Percentiles rank a stretch among this genome's conserved stretches.
phyloP scores from a whole-genome alignment of 2,797 vertebrate species.

The Sciurus carolinensis region DNA sequence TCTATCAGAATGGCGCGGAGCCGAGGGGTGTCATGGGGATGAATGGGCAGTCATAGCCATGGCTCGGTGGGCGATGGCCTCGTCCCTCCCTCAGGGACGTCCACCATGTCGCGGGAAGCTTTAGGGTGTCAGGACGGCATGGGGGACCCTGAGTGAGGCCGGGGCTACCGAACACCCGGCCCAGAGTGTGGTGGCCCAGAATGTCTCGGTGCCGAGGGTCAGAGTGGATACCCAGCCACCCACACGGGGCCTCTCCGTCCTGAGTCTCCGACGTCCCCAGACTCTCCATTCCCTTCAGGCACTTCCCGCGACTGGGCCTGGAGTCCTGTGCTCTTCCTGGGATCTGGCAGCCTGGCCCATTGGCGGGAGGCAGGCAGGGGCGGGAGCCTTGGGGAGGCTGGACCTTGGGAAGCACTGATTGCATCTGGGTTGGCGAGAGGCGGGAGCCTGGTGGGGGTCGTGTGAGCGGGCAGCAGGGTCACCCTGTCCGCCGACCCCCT shows the following conservation, averaged over 20 bases:
- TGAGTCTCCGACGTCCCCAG: background rate
- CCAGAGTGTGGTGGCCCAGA: no score
- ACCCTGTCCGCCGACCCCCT: no score
- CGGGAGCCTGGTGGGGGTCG: background rate
- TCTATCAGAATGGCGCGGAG: background rate
- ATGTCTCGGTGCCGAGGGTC: rapidly evolving
- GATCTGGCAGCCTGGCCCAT: background rate
- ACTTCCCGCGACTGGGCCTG: background rate
- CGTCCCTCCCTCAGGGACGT: background rate
- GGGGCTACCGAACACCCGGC: background rate
- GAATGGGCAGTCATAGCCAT: rapidly evolving
- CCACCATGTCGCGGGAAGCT: background rate
- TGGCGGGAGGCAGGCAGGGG: no score
- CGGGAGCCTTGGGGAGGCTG: no score
- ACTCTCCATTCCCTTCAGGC: background rate
- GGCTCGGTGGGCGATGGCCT: rapidly evolving
- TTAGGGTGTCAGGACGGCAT: background rate
- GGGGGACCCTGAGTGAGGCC: rapidly evolving
- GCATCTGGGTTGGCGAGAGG: background rate
- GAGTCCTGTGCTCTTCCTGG: no score
- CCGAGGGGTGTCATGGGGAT: background rate
- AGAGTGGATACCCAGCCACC: background rate
- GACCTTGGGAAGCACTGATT: background rate
- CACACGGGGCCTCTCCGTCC: rapidly evolving
- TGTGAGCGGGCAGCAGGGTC: background rate